A percentile compares a stretch with the other conserved stretches of the same genome.
Conservation (phyloP, 2,113 vertebrate genomes). For the Hippolais icterina region DNA sequence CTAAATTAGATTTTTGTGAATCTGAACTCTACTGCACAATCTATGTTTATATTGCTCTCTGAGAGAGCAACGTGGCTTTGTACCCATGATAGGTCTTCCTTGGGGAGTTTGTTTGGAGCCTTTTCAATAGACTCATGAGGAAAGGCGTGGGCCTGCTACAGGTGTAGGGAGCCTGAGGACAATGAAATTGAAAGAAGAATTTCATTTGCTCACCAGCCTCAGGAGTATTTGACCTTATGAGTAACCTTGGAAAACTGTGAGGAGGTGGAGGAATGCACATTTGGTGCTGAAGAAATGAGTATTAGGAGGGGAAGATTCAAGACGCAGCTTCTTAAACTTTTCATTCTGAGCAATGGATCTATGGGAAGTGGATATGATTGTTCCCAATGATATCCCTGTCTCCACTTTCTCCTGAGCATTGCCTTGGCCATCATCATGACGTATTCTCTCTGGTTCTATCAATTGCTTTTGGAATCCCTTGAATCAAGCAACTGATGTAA, state of each 20-base stretch:
- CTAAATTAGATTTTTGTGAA: not conserved
- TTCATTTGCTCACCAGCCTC: not conserved
- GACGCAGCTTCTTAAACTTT: not conserved
- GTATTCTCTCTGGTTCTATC: not conserved
- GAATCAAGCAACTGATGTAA: not conserved
- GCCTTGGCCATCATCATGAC: not conserved
- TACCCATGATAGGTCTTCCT: not conserved
- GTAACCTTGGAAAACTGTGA: not conserved
- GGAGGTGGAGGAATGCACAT: not conserved
- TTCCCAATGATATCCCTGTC: not conserved
- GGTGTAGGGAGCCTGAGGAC: not conserved
- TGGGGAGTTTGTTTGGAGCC: not conserved
- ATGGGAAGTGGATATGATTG: not conserved
- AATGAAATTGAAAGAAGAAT: not conserved
- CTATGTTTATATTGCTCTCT: not conserved
- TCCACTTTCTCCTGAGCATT: not conserved
- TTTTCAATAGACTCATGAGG: not conserved
- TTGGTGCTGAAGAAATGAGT: not conserved
- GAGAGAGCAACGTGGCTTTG: not conserved
- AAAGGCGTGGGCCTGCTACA: not conserved
- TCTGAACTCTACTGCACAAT: not conserved
- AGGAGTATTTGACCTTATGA: not conserved
- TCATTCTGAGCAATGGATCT: not conserved
- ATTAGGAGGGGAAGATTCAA: not conserved
- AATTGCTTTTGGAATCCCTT: not conserved